Evolutionary conservation across 2,797 vertebrate genomes (phyloP).

Genomic region (Spinibarbus caldwelli): DNA sequence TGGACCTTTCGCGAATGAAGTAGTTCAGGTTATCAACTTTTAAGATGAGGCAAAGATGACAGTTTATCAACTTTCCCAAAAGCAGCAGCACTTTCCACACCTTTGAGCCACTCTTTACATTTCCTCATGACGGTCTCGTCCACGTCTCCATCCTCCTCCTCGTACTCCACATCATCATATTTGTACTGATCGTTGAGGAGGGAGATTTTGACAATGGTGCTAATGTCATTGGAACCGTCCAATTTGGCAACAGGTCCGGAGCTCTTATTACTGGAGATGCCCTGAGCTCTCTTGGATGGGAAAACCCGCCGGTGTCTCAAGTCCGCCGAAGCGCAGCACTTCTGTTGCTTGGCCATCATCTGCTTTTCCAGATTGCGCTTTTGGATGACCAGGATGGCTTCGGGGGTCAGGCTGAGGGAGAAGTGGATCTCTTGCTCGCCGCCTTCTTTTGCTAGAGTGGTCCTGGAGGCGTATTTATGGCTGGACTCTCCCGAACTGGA

Average conservation of each 20-base stretch:
- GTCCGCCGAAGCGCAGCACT: constrained; percentile 78
- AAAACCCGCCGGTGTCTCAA: constrained; percentile 73
- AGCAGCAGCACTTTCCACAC: constrained; percentile 86
- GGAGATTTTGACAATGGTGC: constrained; percentile 85
- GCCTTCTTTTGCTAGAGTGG: constrained; percentile 66
- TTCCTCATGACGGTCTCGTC: constrained; percentile 89
- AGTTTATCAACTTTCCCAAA: constrained; percentile 81
- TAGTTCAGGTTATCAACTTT: constrained; percentile 76
- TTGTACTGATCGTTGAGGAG: constrained; percentile 88
- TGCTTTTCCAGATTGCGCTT: constrained; percentile 84
- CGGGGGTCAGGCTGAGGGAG: constrained; percentile 83
- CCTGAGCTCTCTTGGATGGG: constrained; percentile 75
- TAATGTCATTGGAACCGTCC: constrained; percentile 77
- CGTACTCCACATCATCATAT: constrained; percentile 93
- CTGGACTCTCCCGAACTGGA: constrained; percentile 76
- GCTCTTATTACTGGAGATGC: constrained; percentile 67
- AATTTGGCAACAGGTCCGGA: constrained; percentile 63
- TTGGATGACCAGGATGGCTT: constrained; percentile 85
- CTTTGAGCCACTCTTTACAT: constrained; percentile 94
- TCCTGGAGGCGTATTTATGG: constrained; percentile 67
- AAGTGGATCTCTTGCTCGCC: constrained; percentile 78
- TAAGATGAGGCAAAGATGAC: constrained; percentile 83
- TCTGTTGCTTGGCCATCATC: constrained; percentile 81
- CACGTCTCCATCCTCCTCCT: constrained; percentile 84
- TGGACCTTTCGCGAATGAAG: constrained; percentile 9